Evolutionary conservation across 2,888 invertebrate genomes (phyloP).

Genomic region (Agapostemon virescens): DNA sequence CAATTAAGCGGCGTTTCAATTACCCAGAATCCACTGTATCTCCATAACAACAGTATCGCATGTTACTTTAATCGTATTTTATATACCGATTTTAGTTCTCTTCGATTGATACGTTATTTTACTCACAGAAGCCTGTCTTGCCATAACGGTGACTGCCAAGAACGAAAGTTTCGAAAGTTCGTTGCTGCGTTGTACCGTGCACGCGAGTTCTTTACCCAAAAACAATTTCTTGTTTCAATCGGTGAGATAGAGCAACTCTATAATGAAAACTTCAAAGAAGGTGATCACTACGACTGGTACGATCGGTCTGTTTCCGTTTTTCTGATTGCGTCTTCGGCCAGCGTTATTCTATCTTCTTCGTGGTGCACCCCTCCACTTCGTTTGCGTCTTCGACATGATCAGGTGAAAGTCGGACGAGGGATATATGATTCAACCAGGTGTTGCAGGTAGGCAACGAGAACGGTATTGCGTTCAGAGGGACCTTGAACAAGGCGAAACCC

Average conservation of each 20-base stretch:
- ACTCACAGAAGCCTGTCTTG: constrained; percentile 50
- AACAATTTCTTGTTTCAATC: neutral
- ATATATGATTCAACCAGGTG: constrained; percentile 28
- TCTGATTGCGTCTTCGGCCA: constrained; percentile 29
- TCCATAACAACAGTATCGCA: neutral
- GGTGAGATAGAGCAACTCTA: neutral
- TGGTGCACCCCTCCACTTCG: constrained; percentile 41
- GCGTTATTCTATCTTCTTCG: constrained; percentile 40
- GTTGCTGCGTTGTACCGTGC: neutral
- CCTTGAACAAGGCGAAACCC: constrained; percentile 4
- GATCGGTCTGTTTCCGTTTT: constrained; percentile 35
- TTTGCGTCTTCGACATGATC: constrained; percentile 21
- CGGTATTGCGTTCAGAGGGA: neutral
- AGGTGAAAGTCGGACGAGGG: constrained; percentile 60
- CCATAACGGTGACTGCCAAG: constrained; percentile 33
- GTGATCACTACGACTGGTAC: constrained; percentile 17
- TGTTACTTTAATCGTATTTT: neutral
- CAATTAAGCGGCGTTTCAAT: neutral
- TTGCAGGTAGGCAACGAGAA: constrained; percentile 14
- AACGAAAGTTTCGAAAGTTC: constrained; percentile 43
- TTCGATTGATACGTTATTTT: constrained; percentile 10
- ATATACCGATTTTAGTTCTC: neutral
- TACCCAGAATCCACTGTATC: neutral
- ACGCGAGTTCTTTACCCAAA: neutral
- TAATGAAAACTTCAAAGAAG: neutral